A percentile compares a stretch with the other conserved stretches of the same genome.
Conservation (phyloP, 92 coral and sea anemone species). For the Umimayanthus kanabou region DNA sequence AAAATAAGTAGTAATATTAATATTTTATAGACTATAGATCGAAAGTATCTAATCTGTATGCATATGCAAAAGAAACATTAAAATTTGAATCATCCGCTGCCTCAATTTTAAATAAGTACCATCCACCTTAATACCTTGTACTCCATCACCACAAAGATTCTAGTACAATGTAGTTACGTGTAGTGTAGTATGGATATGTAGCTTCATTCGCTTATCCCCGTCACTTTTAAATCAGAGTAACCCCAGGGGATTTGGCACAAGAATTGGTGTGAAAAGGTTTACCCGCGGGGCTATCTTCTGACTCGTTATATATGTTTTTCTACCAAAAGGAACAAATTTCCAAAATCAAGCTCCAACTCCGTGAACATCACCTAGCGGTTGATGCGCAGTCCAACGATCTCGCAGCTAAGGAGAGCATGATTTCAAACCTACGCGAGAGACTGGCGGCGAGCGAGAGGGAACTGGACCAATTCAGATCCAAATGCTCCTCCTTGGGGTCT, state of each 20-base stretch:
- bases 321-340: conserved; percentile 65
- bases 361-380: conserved; percentile 72
- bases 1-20: too few species aligned
- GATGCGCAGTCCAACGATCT: conserved; percentile 73
- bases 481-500: conserved; percentile 47
- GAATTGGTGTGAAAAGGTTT: neutral
- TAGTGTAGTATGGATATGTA: too few species aligned
- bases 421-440: conserved; percentile 83
- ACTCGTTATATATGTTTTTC: neutral
- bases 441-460: conserved; percentile 70
- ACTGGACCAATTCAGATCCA: conserved; percentile 52
- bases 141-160: neutral
- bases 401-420: conserved; percentile 70
- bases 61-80: neutral
- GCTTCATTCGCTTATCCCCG: neutral
- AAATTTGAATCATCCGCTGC: neutral
- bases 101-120: neutral
- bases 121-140: neutral
- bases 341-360: conserved; percentile 72
- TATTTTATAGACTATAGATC: too few species aligned
- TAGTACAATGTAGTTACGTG: too few species aligned
- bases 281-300: neutral
- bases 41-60: too few species aligned
- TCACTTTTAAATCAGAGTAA: neutral
- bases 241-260: neutral